A percentile compares a stretch with the other conserved stretches of the same genome.
These are phyloP conservation scores for Austrofundulus limnaeus DNA, from an alignment of 2,113 vertebrate species.

Conservation along the genomic window DNA sequence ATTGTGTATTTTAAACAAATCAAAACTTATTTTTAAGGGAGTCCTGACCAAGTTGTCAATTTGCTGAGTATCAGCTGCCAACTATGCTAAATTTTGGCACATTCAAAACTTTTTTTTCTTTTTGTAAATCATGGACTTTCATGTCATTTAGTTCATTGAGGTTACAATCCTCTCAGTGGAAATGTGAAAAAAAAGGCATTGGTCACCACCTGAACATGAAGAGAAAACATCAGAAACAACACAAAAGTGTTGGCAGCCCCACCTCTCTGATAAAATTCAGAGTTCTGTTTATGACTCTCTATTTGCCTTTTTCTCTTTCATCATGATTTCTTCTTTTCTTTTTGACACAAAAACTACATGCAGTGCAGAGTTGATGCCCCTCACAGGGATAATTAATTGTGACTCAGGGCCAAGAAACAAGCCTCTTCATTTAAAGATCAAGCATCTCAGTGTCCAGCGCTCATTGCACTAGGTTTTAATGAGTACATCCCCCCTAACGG, in stretches of 20 bases:
- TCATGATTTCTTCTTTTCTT: constrained; percentile 20
- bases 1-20: too few relatives aligned
- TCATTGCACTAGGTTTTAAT: constrained; percentile 57
- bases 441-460: constrained; percentile 56
- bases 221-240: constrained; percentile 8
- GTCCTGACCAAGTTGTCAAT: too few relatives aligned
- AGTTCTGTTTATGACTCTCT: constrained; percentile 29
- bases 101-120: constrained; percentile 17
- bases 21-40: too few relatives aligned
- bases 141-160: background rate
- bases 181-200: constrained; percentile 11
- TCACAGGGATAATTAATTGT: constrained; percentile 70
- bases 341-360: constrained; percentile 21
- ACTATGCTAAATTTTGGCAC: constrained; percentile 9
- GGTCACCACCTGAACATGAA: constrained; percentile 8
- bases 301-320: constrained; percentile 24
- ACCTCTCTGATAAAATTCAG: constrained; percentile 20
- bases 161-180: background rate
- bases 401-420: constrained; percentile 67
- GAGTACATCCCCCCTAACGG: constrained; percentile 41
- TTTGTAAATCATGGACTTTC: background rate
- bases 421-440: constrained; percentile 52
- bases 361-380: constrained; percentile 31
- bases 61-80: background rate
- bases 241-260: constrained; percentile 9